Evolutionary conservation across 2,888 invertebrate species (phyloP), one percentile per base, ranked within the genome.

Genomic region (Gisinianus flammeolus): DNA sequence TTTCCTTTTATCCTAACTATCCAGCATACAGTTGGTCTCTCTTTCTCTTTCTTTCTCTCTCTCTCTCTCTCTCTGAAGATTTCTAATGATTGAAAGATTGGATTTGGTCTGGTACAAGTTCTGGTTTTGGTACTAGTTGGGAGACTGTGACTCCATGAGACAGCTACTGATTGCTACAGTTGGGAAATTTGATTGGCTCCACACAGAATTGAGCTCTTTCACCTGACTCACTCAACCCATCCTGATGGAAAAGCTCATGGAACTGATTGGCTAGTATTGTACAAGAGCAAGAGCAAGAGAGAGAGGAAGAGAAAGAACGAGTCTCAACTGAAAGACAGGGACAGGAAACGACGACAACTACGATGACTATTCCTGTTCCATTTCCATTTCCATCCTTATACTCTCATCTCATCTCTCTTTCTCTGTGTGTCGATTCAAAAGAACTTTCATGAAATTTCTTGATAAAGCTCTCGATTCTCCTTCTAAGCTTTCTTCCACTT

Each of bases 381-480:
- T 44, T 56, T 12, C 16, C 56, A 4, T 6, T 56, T 6, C 16
- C 56, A n/a, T 56, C 56, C 56, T 12, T 56, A 4, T 56, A 4
- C 52, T 16, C 56, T 56, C 16, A 4, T n/a, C 16, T 12, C 16
- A 12, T 6, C 56, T 12, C 4, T 3, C 56, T 12, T 44, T 44
- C 52, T 16, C 52, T 16, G 44, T 44, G 44, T 6, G 19, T 44
- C 44, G n/a, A 44, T 44, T 67, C 31, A 67, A 31, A 67, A 67
- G 67, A 28, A 67, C 31, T 67, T 22, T 16, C 30, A 67, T 67
- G 67, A 67, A 67, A 67, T 67, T 67, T 67, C 67, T 33, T 19
- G 67, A 28, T 31, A 31, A 31, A 33, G 12, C 67, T 67, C 44
- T 44, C 16, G n/a, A n/a, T n/a, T n/a, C 22, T 58, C 58, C 22